Evolutionary conservation across 1,140 invertebrate species (phyloP).

Genomic region (Harlomillsia oculata): DNA sequence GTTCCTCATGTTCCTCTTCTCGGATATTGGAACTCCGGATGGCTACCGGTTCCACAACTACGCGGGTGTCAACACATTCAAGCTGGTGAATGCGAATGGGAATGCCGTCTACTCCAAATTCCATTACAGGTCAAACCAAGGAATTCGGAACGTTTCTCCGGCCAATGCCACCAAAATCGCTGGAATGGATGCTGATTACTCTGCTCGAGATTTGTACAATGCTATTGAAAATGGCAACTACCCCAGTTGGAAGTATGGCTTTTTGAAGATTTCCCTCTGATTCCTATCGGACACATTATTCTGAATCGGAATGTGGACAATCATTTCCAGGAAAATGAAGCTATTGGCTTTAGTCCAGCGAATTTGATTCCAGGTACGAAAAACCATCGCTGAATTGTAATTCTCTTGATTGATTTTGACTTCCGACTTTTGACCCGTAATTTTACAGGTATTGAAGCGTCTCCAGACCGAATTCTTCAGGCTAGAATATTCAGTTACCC

Average conservation of each 20-base stretch:
- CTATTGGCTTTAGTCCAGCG: conserved; percentile 47
- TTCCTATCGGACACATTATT: conserved; percentile 47
- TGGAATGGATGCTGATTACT: conserved; percentile 46
- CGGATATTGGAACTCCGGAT: conserved; percentile 49
- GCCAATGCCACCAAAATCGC: background rate
- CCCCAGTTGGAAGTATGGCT: conserved; percentile 40
- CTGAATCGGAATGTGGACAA: conserved; percentile 47
- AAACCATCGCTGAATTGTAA: no score
- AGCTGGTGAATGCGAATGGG: conserved; percentile 53
- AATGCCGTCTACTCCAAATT: conserved; percentile 52
- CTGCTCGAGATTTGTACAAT: conserved; percentile 9
- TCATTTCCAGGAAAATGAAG: conserved; percentile 49
- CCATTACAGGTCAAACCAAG: conserved; percentile 56
- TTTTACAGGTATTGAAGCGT: conserved; percentile 48
- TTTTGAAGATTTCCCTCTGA: conserved; percentile 47
- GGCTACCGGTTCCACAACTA: conserved; percentile 51
- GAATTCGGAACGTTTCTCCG: conserved; percentile 33
- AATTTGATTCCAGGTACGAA: conserved; percentile 51
- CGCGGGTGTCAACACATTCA: conserved; percentile 60
- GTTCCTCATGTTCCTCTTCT: conserved; percentile 48
- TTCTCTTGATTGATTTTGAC: no score
- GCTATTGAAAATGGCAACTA: conserved; percentile 4
- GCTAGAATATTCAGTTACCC: conserved; percentile 54
- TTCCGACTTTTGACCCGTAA: no score
- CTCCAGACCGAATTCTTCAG: conserved; percentile 56